Evolutionary conservation across 2,888 invertebrate species (phyloP), one percentile per base, ranked within the genome.

Genomic region (Sipunculus nudus): DNA sequence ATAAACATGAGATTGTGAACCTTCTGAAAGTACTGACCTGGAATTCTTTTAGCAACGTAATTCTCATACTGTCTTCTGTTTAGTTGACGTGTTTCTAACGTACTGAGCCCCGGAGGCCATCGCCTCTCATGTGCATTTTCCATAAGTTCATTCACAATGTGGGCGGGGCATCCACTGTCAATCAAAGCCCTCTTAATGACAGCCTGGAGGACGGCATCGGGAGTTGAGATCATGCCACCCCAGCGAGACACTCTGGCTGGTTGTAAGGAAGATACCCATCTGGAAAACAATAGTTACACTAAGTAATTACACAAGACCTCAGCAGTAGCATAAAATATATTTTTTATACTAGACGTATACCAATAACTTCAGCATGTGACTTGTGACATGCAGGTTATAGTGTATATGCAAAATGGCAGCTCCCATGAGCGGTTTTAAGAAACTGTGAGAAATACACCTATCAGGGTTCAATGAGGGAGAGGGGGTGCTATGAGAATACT

Each of bases 221-320:
- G 97, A 13, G 97, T 97, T 29, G 96, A 96, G 78, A 97, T 97
- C 95, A 97, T 96, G 57, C 96, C 96, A 55, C 96, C 97, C 97
- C 96, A 97, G 59, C 96, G 88, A 1, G 95, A 95, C 45, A 97
- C 96, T 61, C 95, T 86, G 23, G 83, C 82, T 19, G 78, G 69
- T 53, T 76, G 76, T 29, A 84, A 65, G 41, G 75, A 75, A 28
- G 65, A 63, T 26, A 78, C 75, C 84, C 83, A 84, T 57, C 82
- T 78, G 60, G 3, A 53, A 57, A 39, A 35, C 4, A 54, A 3
- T 38, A 38, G n/a, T 38, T 38, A 13, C 13, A n/a, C n/a, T n/a
- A n/a, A n/a, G n/a, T n/a, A n/a, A n/a, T n/a, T n/a, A n/a, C n/a
- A n/a, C n/a, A n/a, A n/a, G n/a, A n/a, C n/a, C n/a, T n/a, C n/a